These are phyloP conservation scores for Sus cebifrons DNA, from an alignment of 2,797 vertebrate species.

Conservation along the genomic window DNA sequence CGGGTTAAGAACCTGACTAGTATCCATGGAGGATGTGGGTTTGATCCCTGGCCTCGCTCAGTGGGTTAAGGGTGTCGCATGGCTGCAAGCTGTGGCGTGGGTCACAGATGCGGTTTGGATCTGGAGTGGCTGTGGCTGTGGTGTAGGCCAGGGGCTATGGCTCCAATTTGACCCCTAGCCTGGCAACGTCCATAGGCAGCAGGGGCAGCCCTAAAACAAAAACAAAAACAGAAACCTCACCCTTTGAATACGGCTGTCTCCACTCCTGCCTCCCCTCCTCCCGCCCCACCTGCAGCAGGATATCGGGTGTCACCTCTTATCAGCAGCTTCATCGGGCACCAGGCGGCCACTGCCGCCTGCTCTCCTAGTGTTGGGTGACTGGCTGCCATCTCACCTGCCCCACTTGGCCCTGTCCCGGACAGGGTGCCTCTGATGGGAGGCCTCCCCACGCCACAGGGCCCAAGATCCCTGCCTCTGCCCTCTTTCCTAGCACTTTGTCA, in stretches of 20 bases:
- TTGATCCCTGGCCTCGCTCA: no score
- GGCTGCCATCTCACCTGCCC: conserved; percentile 62
- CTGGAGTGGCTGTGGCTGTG: no score
- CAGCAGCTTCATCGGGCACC: conserved; percentile 72
- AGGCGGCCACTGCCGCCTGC: conserved; percentile 16
- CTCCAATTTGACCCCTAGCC: no score
- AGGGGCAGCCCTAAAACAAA: no score
- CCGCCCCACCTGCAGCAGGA: not conserved
- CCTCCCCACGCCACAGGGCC: not conserved
- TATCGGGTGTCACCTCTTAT: conserved; percentile 81
- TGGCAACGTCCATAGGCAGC: no score
- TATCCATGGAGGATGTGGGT: no score
- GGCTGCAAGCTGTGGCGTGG: no score
- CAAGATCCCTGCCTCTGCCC: not conserved
- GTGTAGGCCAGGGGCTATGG: no score
- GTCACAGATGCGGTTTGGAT: no score
- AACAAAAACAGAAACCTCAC: no score
- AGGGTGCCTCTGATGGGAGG: not conserved
- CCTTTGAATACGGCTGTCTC: not conserved
- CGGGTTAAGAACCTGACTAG: no score
- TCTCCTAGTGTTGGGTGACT: conserved; percentile 71
- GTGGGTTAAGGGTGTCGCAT: no score
- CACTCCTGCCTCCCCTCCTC: not conserved
- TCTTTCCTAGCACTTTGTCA: not conserved
- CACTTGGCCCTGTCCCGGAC: conserved; percentile 68